phyloP scores from a whole-genome alignment of 2,797 vertebrate genomes.

The Melanotaenia nigrans region DNA sequence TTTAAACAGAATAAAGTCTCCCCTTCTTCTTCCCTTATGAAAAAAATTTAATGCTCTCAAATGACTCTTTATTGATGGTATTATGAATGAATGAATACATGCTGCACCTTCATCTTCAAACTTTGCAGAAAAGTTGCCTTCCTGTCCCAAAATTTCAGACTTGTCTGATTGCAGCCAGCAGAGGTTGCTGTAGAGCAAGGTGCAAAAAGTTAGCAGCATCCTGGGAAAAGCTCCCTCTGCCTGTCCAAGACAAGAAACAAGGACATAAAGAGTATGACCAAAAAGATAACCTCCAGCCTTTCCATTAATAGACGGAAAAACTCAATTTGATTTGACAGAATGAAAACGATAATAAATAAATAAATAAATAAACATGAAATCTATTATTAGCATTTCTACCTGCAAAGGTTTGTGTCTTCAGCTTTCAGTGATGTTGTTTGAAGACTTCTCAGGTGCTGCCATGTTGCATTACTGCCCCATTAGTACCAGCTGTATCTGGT shows the following conservation, averaged over 20 bases:
- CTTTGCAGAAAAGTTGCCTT: constrained; percentile 5
- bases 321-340: neutral
- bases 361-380: neutral
- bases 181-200: constrained; percentile 53
- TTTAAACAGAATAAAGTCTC: neutral
- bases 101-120: neutral
- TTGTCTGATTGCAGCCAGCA: constrained; percentile 47
- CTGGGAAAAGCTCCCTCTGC: neutral
- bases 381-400: neutral
- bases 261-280: constrained; percentile 10
- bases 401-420: neutral
- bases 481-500: constrained; percentile 5
- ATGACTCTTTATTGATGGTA: too few relatives aligned
- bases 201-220: neutral
- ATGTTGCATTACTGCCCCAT: neutral
- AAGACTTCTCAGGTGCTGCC: neutral
- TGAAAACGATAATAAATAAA: neutral
- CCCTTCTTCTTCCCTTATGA: neutral
- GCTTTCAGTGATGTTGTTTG: neutral
- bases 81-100: neutral
- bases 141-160: neutral
- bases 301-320: neutral
- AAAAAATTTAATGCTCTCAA: neutral
- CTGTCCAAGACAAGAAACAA: neutral
- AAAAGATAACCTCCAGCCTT: constrained; percentile 8